Percentiles rank a stretch among this genome's conserved stretches.
phyloP scores from a whole-genome alignment of 2,797 vertebrate species.

The Rhynchotus rufescens region DNA sequence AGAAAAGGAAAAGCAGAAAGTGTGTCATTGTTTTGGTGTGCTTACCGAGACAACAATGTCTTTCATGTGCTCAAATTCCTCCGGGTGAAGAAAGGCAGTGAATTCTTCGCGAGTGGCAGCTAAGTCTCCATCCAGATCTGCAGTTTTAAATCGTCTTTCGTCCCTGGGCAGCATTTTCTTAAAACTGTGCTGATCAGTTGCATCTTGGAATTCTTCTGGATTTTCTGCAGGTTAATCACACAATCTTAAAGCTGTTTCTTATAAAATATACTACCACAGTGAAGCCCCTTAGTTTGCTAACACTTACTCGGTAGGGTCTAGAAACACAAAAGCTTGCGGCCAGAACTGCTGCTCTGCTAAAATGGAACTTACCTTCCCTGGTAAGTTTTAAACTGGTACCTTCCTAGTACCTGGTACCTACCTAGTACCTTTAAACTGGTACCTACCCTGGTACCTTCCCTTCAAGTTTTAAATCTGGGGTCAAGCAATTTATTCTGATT shows the following conservation, averaged over 20 bases:
- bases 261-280: background rate
- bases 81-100: slow-evolving; percentile 95
- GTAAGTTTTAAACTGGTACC: too few relatives aligned
- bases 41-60: slow-evolving; percentile 94
- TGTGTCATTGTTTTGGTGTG: background rate
- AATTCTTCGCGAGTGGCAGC: slow-evolving; percentile 93
- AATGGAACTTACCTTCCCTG: background rate
- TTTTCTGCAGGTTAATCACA: slow-evolving; percentile 83
- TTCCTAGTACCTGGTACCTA: too few relatives aligned
- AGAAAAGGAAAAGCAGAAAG: background rate
- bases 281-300: background rate
- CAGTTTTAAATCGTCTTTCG: slow-evolving; percentile 90
- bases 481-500: background rate
- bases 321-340: background rate
- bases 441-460: too few relatives aligned
- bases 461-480: background rate
- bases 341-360: background rate
- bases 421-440: too few relatives aligned
- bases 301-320: background rate
- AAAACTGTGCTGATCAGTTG: slow-evolving; percentile 92
- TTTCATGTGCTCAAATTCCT: slow-evolving; percentile 98
- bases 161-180: slow-evolving; percentile 98
- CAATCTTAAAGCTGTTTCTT: background rate
- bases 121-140: slow-evolving; percentile 88
- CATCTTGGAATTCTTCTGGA: slow-evolving; percentile 92